Percentiles rank a stretch among this genome's conserved stretches.
phyloP scores from a whole-genome alignment of 1,140 invertebrate genomes.

The Psix sp. region DNA sequence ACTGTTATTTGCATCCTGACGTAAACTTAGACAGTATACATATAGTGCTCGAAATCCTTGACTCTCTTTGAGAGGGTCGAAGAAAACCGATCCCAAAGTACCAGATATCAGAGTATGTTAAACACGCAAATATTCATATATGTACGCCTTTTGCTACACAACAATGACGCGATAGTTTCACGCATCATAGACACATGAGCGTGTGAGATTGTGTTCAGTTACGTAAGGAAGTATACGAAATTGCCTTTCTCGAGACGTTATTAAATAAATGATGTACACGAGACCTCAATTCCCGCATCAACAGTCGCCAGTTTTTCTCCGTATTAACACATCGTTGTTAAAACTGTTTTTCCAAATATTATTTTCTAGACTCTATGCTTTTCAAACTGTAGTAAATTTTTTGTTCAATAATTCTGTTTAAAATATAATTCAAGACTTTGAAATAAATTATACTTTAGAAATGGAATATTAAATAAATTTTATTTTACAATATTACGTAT shows the following conservation, averaged over 20 bases:
- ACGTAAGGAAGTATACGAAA: constrained; percentile 34
- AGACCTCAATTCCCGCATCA: constrained; percentile 29
- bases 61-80: constrained; percentile 44
- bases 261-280: constrained; percentile 28
- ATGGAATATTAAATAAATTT: no score
- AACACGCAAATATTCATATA: constrained; percentile 32
- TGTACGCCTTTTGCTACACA: constrained; percentile 19
- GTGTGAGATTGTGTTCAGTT: neutral
- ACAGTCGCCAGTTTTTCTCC: constrained; percentile 7
- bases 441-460: no score
- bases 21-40: constrained; percentile 40
- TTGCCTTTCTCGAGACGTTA: constrained; percentile 38
- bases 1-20: constrained; percentile 41
- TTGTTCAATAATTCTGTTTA: no score
- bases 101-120: constrained; percentile 19
- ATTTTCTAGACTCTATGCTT: no score
- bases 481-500: no score
- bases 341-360: constrained; percentile 1
- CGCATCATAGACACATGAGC: constrained; percentile 18
- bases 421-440: no score
- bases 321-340: constrained; percentile 10
- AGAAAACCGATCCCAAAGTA: constrained; percentile 46
- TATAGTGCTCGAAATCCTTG: constrained; percentile 43
- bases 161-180: constrained; percentile 36
- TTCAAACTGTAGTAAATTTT: no score